These are phyloP conservation scores for Cephus sareptanus DNA, from an alignment of 2,888 invertebrate species.

Conservation along the genomic window DNA sequence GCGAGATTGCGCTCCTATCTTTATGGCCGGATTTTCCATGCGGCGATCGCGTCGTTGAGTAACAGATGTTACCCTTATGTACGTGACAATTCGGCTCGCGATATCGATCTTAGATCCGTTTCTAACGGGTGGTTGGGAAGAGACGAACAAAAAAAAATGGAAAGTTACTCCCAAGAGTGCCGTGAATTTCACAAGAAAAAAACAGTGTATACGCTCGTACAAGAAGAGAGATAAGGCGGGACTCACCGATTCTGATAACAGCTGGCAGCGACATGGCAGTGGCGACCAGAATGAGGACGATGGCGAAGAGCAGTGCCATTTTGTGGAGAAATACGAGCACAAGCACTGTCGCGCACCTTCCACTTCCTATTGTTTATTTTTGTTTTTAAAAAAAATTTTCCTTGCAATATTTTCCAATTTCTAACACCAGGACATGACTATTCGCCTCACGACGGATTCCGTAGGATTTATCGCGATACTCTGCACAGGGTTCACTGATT, in stretches of 20 bases:
- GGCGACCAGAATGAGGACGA: conserved; percentile 62
- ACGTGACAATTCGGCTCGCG: not conserved
- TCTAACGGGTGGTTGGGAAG: not conserved
- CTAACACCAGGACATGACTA: not conserved
- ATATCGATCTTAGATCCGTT: conserved; percentile 1
- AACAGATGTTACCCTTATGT: not conserved
- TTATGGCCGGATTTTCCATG: not conserved
- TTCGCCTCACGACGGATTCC: not conserved
- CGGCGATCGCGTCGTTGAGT: not conserved
- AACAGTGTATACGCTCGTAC: not conserved
- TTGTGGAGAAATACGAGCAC: conserved; percentile 33
- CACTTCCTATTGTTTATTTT: not conserved
- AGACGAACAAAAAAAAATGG: not conserved
- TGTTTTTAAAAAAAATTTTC: not conserved
- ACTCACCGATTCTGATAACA: conserved; percentile 64
- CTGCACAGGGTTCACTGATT: not conserved
- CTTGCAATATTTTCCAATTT: not conserved
- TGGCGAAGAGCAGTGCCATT: conserved; percentile 62
- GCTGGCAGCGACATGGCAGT: conserved; percentile 64
- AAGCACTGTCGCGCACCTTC: not conserved
- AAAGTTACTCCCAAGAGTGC: not conserved
- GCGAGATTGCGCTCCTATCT: not conserved
- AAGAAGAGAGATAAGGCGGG: not conserved
- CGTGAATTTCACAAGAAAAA: not conserved
- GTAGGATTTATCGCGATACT: not conserved